Percentiles rank a stretch among this genome's conserved stretches.
phyloP scores from a whole-genome alignment of 2,888 invertebrate species.

The Neuroscelio doddi region DNA sequence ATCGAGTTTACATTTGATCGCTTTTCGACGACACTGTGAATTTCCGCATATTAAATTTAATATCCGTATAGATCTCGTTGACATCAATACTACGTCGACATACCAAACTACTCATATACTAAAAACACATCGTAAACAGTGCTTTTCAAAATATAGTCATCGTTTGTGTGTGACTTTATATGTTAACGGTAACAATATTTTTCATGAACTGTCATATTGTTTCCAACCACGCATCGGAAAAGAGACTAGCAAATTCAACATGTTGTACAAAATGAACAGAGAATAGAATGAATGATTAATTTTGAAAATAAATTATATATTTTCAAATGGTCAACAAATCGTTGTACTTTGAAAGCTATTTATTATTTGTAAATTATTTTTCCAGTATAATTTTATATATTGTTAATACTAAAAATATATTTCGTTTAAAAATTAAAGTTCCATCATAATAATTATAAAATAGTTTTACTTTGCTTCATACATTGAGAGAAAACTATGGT shows the following conservation, averaged over 20 bases:
- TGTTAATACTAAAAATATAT: too few species aligned
- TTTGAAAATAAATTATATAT: background rate
- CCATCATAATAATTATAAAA: too few species aligned
- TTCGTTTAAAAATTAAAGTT: too few species aligned
- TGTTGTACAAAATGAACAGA: too few species aligned
- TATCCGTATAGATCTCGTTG: slow-evolving; percentile 18
- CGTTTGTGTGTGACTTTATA: background rate
- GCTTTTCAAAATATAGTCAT: slow-evolving; percentile 10
- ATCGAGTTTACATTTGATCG: slow-evolving; percentile 17
- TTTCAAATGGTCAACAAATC: background rate
- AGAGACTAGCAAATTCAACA: background rate
- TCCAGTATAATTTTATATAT: background rate
- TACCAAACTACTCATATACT: background rate
- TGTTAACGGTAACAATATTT: slow-evolving; percentile 4
- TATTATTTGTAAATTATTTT: background rate
- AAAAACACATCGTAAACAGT: slow-evolving; percentile 12
- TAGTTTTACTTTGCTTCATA: too few species aligned
- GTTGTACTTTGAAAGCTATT: background rate
- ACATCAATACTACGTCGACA: slow-evolving; percentile 8
- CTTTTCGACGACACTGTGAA: slow-evolving; percentile 19
- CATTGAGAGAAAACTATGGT: too few species aligned
- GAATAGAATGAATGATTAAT: background rate
- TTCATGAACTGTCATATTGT: background rate
- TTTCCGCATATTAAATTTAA: slow-evolving; percentile 19
- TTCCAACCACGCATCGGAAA: background rate